Conservation (phyloP, 2,113 vertebrate genomes). For the Pseudopodoces humilis region DNA sequence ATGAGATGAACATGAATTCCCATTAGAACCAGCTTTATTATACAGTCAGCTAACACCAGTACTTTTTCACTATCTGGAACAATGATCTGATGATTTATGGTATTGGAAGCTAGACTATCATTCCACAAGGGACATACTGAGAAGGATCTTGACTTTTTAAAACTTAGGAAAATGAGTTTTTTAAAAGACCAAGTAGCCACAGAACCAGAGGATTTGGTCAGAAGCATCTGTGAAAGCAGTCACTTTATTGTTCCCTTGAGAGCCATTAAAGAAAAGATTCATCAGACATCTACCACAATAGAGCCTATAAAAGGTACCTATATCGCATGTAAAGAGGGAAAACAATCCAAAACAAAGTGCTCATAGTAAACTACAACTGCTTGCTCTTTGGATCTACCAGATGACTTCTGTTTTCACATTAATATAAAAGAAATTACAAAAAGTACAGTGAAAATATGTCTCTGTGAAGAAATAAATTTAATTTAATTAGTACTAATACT, state of each 20-base stretch:
- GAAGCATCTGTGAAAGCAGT: not conserved
- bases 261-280: not conserved
- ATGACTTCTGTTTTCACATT: not conserved
- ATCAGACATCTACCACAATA: not conserved
- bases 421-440: not conserved
- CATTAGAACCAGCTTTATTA: constrained; percentile 45
- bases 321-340: not conserved
- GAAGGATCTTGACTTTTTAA: not conserved
- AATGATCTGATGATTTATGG: constrained; percentile 20
- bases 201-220: not conserved
- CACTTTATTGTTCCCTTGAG: not conserved
- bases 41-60: constrained; percentile 15
- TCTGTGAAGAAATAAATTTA: not conserved
- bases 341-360: not conserved
- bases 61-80: constrained; percentile 41
- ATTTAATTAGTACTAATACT: not conserved
- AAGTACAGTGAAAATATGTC: not conserved
- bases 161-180: constrained; percentile 1
- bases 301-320: not conserved
- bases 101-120: not conserved
- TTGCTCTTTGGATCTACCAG: not conserved
- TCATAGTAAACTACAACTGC: not conserved
- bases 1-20: constrained; percentile 46
- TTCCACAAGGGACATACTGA: not conserved
- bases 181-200: not conserved